Evolutionary conservation across 2,888 invertebrate genomes (phyloP).

Genomic region (Margaritifera margaritifera): DNA sequence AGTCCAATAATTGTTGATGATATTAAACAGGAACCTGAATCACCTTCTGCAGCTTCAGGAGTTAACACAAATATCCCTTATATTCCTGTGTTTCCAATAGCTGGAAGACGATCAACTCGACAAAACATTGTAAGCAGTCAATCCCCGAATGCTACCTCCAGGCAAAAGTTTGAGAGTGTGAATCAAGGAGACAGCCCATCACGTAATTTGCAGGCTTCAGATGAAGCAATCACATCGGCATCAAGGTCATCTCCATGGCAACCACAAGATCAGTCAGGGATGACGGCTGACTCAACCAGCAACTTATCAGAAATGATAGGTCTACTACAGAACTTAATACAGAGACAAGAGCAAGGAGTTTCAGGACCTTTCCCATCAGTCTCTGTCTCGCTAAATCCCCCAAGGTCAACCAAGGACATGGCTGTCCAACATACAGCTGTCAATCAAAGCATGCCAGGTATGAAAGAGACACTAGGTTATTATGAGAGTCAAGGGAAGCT

Average conservation of each 20-base stretch:
- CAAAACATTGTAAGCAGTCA: too few species aligned
- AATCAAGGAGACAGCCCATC: constrained; percentile 3
- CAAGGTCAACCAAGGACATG: constrained; percentile 43
- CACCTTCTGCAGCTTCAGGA: constrained; percentile 15
- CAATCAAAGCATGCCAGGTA: constrained; percentile 49
- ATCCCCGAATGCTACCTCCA: too few species aligned
- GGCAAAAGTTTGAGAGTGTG: neutral
- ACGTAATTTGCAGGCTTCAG: neutral
- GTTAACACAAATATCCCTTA: constrained; percentile 7
- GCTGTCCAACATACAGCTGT: constrained; percentile 52
- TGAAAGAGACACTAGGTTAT: constrained; percentile 58
- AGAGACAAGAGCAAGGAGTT: constrained; percentile 17
- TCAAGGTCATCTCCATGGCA: neutral
- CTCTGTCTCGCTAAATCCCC: constrained; percentile 36
- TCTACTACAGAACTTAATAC: constrained; percentile 37
- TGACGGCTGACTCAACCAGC: constrained; percentile 46
- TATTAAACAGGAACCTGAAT: constrained; percentile 40
- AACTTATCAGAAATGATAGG: constrained; percentile 42
- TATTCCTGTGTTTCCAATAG: constrained; percentile 11
- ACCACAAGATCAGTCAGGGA: constrained; percentile 13
- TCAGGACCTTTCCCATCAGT: constrained; percentile 32
- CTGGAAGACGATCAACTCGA: constrained; percentile 1
- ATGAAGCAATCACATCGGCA: constrained; percentile 2
- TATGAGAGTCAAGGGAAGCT: constrained; percentile 61
- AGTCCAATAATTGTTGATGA: neutral